Conservation (phyloP, 2,113 vertebrate genomes). For the Daubentonia madagascariensis region DNA sequence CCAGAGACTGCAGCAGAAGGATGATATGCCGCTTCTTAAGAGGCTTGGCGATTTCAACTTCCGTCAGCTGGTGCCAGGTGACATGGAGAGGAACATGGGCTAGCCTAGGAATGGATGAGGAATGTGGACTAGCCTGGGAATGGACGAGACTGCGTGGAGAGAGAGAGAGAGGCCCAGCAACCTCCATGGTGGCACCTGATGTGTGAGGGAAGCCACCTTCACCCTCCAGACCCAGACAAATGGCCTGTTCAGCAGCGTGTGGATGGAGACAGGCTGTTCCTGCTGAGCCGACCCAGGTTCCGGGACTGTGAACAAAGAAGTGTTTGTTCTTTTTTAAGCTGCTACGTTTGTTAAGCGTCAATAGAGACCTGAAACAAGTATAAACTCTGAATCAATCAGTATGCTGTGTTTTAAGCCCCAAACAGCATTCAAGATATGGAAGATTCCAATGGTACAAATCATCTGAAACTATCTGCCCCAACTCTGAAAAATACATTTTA, state of each 20-base stretch:
- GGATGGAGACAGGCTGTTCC: neutral
- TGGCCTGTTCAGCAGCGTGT: neutral
- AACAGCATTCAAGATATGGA: neutral
- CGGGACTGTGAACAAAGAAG: neutral
- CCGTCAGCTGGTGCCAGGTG: too few species aligned
- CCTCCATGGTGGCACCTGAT: neutral
- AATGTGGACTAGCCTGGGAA: neutral
- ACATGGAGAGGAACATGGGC: neutral
- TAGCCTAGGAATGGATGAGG: neutral
- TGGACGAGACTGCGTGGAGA: accelerated
- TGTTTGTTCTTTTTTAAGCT: neutral
- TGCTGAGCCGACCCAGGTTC: neutral
- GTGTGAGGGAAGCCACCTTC: too few species aligned
- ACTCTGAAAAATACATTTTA: neutral
- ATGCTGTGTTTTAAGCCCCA: neutral
- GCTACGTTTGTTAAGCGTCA: neutral
- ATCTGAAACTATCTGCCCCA: neutral
- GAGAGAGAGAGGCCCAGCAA: neutral
- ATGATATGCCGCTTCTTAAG: neutral
- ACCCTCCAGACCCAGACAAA: neutral
- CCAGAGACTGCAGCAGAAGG: neutral
- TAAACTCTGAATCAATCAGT: neutral
- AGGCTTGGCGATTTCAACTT: neutral
- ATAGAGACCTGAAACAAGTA: neutral
- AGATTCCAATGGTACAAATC: neutral